phyloP scores from a whole-genome alignment of 1,140 invertebrate species.

The Calephelis virginiensis region DNA sequence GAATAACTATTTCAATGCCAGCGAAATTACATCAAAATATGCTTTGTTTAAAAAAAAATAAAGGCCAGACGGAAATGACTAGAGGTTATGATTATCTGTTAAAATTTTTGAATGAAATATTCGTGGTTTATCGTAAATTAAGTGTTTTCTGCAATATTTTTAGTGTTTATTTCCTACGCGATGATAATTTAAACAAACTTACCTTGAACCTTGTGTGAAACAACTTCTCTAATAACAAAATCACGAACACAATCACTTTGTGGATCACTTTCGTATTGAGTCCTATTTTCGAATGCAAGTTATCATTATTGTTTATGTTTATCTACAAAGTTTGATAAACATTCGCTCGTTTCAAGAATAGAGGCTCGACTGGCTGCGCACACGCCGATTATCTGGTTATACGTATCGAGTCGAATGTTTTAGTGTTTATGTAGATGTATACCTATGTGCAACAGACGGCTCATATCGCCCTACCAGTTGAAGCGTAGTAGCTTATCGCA shows the following conservation, averaged over 20 bases:
- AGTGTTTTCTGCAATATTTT: too few relatives aligned
- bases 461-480: conserved; percentile 1
- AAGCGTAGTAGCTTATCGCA: conserved; percentile 1
- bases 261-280: neutral
- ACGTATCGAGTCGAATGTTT: conserved; percentile 18
- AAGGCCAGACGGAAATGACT: too few relatives aligned
- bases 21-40: too few relatives aligned
- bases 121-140: too few relatives aligned
- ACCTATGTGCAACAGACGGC: neutral
- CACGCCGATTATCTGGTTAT: conserved; percentile 24
- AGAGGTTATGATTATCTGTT: too few relatives aligned
- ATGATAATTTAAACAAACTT: neutral
- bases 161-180: too few relatives aligned
- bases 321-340: conserved; percentile 17
- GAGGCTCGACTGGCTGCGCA: conserved; percentile 38
- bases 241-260: neutral
- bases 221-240: neutral
- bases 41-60: too few relatives aligned
- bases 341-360: conserved; percentile 37
- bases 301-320: conserved; percentile 15
- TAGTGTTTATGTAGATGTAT: conserved; percentile 18
- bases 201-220: conserved; percentile 5
- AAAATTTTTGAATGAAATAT: too few relatives aligned
- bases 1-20: too few relatives aligned
- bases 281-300: conserved; percentile 1